Base-by-base conservation (phyloP, 2,888 invertebrate species). In the Bibio marci region DNA sequence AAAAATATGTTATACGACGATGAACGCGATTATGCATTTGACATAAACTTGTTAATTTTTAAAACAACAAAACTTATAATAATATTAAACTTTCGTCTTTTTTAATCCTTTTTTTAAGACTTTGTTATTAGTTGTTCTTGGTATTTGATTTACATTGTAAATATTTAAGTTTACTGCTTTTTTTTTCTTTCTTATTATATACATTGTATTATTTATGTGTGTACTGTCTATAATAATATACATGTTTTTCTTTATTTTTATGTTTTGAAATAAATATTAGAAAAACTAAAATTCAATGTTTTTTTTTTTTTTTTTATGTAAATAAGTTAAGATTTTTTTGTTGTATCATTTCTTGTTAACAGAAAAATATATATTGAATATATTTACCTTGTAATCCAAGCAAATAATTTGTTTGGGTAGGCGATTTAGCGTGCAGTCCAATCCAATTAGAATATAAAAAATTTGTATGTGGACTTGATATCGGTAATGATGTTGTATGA, bases 331-430 rank as follows among this genome's bases (percentile, higher is more conserved):
- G n/a, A n/a, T n/a, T n/a, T n/a, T n/a, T n/a, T n/a, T n/a, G n/a
- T n/a, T n/a, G n/a, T n/a, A n/a, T n/a, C n/a, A n/a, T n/a, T n/a
- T n/a, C n/a, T n/a, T n/a, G n/a, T n/a, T n/a, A n/a, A n/a, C n/a
- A n/a, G n/a, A n/a, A n/a, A n/a, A n/a, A n/a, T n/a, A n/a, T n/a
- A n/a, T n/a, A n/a, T n/a, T n/a, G n/a, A n/a, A n/a, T n/a, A n/a
- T 15, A 48, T 48, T 57, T 64, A 76, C 76, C 75, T 68, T 76
- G 74, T 30, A 75, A 57, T 45, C 71, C 71, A 48, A 76, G 69
- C 34, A 76, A 57, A 41, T 55, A 52, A 35, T 49, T 50, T 13
- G 46, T 44, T 45, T 70, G 69, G 41, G 59, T 58, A 22, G 66
- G 52, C 38, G 55, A 50, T 45, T 62, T 61, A 5, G 55, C 48